phyloP scores from a whole-genome alignment of 2,888 invertebrate genomes.

The Ophioninae sp. region DNA sequence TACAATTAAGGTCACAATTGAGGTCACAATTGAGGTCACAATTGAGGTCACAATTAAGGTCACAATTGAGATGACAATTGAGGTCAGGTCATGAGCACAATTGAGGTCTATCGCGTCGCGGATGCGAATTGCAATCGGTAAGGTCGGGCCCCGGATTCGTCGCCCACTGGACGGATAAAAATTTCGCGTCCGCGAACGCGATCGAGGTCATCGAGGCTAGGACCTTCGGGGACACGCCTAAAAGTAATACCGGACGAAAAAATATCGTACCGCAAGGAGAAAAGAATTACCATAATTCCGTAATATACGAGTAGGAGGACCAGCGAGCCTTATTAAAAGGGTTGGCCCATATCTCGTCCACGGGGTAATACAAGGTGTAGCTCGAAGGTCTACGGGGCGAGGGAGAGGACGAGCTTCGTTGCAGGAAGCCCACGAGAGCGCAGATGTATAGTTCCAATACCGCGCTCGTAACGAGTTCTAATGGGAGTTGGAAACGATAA shows the following conservation, averaged over 20 bases:
- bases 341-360: neutral
- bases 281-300: slow-evolving; percentile 29
- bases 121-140: neutral
- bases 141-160: no score
- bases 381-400: slow-evolving; percentile 30
- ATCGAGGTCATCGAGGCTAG: neutral
- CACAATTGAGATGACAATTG: no score
- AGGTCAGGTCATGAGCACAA: no score
- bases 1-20: no score
- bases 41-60: no score
- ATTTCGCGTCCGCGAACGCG: neutral
- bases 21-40: no score
- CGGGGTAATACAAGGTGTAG: neutral
- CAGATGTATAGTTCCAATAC: slow-evolving; percentile 79
- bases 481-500: slow-evolving; percentile 80
- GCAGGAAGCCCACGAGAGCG: slow-evolving; percentile 49
- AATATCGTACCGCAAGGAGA: neutral
- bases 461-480: slow-evolving; percentile 78
- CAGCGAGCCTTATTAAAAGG: slow-evolving; percentile 65
- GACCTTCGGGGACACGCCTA: neutral
- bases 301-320: slow-evolving; percentile 23
- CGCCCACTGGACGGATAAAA: no score
- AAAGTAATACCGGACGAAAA: neutral
- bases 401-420: neutral
- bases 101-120: no score